These are phyloP conservation scores for Aquatica leii DNA, from an alignment of 2,888 invertebrate species.

Conservation along the genomic window DNA sequence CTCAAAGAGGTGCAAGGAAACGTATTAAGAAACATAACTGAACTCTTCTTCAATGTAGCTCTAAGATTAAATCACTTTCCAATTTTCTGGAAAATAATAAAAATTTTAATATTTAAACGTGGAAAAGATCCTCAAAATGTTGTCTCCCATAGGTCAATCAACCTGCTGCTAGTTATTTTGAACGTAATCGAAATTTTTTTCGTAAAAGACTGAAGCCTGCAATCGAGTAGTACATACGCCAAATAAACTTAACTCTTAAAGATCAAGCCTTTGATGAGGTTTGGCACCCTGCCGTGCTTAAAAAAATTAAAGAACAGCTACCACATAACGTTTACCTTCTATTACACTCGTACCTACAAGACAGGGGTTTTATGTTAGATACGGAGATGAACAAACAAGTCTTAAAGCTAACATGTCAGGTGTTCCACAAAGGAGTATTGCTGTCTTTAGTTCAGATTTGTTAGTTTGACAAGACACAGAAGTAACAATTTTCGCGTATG, in stretches of 20 bases:
- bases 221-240: background rate
- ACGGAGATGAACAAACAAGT: background rate
- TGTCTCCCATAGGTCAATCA: background rate
- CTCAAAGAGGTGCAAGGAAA: too few relatives aligned
- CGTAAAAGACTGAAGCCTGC: too few relatives aligned
- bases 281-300: background rate
- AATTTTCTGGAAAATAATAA: background rate
- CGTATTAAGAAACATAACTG: too few relatives aligned
- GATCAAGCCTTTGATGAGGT: background rate
- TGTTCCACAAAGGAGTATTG: background rate
- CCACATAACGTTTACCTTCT: background rate
- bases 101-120: too few relatives aligned
- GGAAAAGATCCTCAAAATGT: background rate
- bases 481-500: background rate
- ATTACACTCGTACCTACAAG: background rate
- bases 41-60: slow-evolving; percentile 16
- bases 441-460: background rate
- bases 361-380: background rate
- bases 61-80: slow-evolving; percentile 16
- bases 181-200: too few relatives aligned
- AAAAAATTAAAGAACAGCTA: background rate
- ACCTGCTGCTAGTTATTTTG: background rate
- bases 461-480: background rate
- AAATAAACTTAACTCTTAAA: background rate
- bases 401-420: background rate